Evolutionary conservation across 2,113 vertebrate genomes (phyloP).

Genomic region (Microtus montanus): DNA sequence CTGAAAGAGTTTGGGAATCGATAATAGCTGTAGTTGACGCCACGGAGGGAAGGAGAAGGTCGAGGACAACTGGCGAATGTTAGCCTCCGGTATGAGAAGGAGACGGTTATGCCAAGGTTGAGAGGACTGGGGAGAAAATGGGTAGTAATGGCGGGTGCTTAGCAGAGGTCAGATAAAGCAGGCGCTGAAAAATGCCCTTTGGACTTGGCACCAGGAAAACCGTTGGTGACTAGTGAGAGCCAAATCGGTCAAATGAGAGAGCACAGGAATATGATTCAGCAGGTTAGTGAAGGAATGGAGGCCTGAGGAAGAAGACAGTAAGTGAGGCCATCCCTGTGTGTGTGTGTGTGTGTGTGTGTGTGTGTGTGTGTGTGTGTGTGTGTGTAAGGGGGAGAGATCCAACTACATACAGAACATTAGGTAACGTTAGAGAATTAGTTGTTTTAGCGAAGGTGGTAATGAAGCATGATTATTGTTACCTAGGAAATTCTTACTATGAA

Average conservation of each 20-base stretch:
- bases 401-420: neutral
- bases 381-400: neutral
- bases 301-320: neutral
- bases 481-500: neutral
- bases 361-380: neutral
- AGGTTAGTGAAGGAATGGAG: neutral
- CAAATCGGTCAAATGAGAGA: neutral
- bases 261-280: neutral
- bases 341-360: neutral
- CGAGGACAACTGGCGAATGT: neutral
- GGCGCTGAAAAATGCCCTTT: neutral
- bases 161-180: neutral
- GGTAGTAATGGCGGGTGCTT: neutral
- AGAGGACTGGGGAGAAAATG: neutral
- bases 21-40: neutral
- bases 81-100: neutral
- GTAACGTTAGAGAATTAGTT: constrained; percentile 2
- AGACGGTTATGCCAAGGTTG: neutral
- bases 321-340: neutral
- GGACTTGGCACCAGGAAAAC: constrained; percentile 24
- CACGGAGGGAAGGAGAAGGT: neutral
- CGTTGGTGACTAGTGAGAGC: neutral
- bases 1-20: constrained; percentile 31
- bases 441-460: neutral
- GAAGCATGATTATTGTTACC: neutral